These are phyloP conservation scores for Lordiphosa fenestrarum DNA, from an alignment of 2,888 invertebrate species.

Conservation along the genomic window DNA sequence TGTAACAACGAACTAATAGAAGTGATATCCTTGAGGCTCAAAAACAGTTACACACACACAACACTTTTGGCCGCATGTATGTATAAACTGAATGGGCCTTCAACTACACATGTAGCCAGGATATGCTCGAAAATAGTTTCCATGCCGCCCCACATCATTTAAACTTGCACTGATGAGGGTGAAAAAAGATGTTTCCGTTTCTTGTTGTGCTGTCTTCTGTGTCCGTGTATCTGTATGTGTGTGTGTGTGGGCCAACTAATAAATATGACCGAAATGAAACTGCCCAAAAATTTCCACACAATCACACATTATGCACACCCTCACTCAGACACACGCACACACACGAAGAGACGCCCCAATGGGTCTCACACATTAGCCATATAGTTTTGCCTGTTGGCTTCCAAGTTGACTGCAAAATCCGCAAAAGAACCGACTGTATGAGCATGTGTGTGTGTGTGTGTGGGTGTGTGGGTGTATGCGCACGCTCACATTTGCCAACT, in stretches of 20 bases:
- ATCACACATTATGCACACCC: conserved; percentile 64
- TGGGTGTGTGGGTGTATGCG: conserved; percentile 35
- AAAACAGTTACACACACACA: conserved; percentile 23
- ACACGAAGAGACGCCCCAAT: conserved; percentile 30
- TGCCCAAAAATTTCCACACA: conserved; percentile 76
- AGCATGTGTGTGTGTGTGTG: background rate
- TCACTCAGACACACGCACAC: conserved; percentile 16
- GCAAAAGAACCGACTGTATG: conserved; percentile 65
- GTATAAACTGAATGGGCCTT: conserved; percentile 28
- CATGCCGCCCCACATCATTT: conserved; percentile 52
- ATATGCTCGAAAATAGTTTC: conserved; percentile 59
- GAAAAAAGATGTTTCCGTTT: conserved; percentile 65
- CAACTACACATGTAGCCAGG: conserved; percentile 47
- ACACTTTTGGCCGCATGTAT: conserved; percentile 24
- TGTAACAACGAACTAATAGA: conserved; percentile 11
- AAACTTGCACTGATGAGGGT: conserved; percentile 70
- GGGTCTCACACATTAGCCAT: conserved; percentile 65
- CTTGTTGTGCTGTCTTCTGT: conserved; percentile 62
- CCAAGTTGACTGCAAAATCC: conserved; percentile 73
- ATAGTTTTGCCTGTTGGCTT: conserved; percentile 72
- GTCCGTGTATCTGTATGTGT: conserved; percentile 9
- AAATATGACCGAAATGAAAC: conserved; percentile 79
- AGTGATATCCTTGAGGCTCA: conserved; percentile 60
- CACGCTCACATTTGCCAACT: conserved; percentile 46
- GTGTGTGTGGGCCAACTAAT: conserved; percentile 71